phyloP scores from a whole-genome alignment of 2,113 vertebrate genomes.

The Oncorhynchus keta region DNA sequence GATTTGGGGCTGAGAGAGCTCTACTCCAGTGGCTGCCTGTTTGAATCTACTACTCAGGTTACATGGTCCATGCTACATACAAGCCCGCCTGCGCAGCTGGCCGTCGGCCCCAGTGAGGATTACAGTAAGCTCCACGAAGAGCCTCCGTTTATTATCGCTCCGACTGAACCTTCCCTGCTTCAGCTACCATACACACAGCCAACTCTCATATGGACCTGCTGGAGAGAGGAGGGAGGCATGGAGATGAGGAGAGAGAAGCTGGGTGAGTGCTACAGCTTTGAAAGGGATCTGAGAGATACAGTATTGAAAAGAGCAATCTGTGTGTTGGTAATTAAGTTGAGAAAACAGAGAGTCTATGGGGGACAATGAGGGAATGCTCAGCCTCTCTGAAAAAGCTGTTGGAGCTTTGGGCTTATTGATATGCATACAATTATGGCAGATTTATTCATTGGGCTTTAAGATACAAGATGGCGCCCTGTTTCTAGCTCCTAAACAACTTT shows the following conservation, averaged over 20 bases:
- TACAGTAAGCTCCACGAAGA: neutral
- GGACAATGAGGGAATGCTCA: neutral
- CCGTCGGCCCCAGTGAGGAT: neutral
- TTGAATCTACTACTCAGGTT: neutral
- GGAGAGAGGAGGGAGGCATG: neutral
- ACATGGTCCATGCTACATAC: neutral
- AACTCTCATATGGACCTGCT: neutral
- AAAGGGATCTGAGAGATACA: neutral
- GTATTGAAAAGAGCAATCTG: slow-evolving; percentile 1
- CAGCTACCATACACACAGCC: neutral
- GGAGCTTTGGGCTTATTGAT: slow-evolving; percentile 8
- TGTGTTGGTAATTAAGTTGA: slow-evolving; percentile 7
- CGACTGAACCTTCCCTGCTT: neutral
- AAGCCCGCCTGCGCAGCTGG: neutral
- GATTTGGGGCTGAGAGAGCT: neutral
- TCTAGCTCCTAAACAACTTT: no score
- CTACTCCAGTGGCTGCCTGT: neutral
- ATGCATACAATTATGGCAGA: slow-evolving; percentile 2
- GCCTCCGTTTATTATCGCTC: neutral
- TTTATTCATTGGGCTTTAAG: neutral
- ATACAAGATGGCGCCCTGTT: no score
- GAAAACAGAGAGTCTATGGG: neutral
- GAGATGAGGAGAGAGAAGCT: neutral
- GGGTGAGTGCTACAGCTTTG: neutral
- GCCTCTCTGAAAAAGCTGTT: no score